These are phyloP conservation scores for Meriones psammophilus DNA, from an alignment of 2,797 vertebrate genomes.

Conservation along the genomic window DNA sequence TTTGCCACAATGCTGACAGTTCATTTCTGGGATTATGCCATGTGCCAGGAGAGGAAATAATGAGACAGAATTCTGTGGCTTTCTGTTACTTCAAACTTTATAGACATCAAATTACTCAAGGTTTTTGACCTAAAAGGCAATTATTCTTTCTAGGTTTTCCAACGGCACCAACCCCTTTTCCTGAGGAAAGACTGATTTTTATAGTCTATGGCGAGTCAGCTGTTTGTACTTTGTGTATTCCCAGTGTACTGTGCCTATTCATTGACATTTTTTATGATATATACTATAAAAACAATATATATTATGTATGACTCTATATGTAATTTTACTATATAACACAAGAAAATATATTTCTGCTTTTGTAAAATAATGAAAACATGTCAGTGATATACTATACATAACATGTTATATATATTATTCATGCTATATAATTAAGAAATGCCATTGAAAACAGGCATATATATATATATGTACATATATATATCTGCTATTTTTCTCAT, in stretches of 20 bases:
- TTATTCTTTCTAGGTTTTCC: neutral
- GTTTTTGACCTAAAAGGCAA: neutral
- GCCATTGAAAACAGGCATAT: neutral
- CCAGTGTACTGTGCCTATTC: neutral
- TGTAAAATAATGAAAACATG: neutral
- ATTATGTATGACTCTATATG: neutral
- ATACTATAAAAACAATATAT: neutral
- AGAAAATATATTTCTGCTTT: neutral
- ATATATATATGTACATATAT: neutral
- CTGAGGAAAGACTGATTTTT: constrained; percentile 49
- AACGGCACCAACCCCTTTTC: constrained; percentile 6
- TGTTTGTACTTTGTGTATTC: neutral
- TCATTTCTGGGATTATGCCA: neutral
- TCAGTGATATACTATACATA: neutral
- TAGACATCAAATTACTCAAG: neutral
- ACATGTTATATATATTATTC: neutral
- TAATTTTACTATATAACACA: neutral
- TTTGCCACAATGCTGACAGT: neutral
- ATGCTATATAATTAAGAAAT: neutral
- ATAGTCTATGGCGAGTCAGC: neutral
- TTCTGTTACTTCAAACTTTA: constrained; percentile 37
- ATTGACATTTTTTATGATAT: neutral
- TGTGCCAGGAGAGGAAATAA: neutral
- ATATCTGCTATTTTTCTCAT: neutral
- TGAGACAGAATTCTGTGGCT: constrained; percentile 8